A percentile compares a stretch with the other conserved stretches of the same genome.
phyloP scores from a whole-genome alignment of 1,140 invertebrate genomes.

The Penaeus indicus region DNA sequence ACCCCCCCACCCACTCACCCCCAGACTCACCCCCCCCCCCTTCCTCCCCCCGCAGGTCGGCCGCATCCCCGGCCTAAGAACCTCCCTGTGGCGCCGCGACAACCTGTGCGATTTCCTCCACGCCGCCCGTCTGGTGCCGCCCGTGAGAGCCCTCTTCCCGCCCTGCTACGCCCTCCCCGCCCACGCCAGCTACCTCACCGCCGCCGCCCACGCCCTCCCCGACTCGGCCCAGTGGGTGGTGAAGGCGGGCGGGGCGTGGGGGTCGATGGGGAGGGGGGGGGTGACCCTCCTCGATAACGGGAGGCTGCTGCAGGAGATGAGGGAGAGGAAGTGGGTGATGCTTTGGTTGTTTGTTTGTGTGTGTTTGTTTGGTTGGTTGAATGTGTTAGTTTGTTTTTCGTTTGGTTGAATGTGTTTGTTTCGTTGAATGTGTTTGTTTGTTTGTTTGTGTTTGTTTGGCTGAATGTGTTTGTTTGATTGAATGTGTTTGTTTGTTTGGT shows the following conservation, averaged over 20 bases:
- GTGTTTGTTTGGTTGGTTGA: too few species aligned
- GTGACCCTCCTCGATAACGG: constrained; percentile 36
- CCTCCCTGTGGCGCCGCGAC: constrained; percentile 38
- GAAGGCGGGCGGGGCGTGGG: constrained; percentile 30
- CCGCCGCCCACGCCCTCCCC: constrained; percentile 48
- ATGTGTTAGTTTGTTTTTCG: too few species aligned
- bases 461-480: too few species aligned
- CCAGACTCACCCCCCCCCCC: neutral
- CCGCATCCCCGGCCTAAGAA: constrained; percentile 30
- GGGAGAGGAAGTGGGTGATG: constrained; percentile 20
- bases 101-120: constrained; percentile 31
- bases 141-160: constrained; percentile 39
- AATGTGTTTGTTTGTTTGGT: too few species aligned
- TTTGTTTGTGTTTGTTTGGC: too few species aligned
- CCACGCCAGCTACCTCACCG: constrained; percentile 34
- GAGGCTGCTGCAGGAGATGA: constrained; percentile 25
- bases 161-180: constrained; percentile 52
- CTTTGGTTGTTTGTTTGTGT: too few species aligned
- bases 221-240: constrained; percentile 49
- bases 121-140: constrained; percentile 11
- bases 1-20: neutral
- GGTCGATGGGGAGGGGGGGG: constrained; percentile 29
- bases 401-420: too few species aligned
- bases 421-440: too few species aligned
- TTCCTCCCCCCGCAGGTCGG: constrained; percentile 32